These are phyloP conservation scores for Lophura nycthemera DNA, from an alignment of 2,113 vertebrate species.

Conservation along the genomic window DNA sequence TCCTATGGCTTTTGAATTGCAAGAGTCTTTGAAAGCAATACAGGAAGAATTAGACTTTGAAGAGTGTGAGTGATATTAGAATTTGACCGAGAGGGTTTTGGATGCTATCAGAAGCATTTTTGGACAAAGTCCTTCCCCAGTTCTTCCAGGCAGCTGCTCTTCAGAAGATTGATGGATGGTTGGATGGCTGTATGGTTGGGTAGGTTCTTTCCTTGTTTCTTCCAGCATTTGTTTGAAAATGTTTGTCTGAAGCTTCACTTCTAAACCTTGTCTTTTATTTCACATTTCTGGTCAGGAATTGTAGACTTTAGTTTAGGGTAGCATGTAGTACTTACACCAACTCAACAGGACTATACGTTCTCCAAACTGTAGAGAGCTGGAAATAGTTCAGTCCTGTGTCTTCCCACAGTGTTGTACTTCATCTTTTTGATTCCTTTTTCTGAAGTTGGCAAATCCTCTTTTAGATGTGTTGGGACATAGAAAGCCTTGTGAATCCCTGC, in stretches of 20 bases:
- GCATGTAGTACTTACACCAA: neutral
- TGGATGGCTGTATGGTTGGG: neutral
- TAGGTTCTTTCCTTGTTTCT: neutral
- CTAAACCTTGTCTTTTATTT: neutral
- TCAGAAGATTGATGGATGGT: neutral
- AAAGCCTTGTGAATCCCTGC: neutral
- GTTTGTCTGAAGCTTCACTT: neutral
- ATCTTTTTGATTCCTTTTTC: accelerated
- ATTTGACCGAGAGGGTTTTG: neutral
- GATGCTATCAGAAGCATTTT: neutral
- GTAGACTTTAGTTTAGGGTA: neutral
- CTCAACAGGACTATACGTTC: neutral
- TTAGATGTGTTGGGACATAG: neutral
- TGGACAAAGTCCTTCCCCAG: neutral
- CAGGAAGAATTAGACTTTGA: neutral
- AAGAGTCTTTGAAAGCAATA: neutral
- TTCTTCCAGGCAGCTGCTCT: neutral
- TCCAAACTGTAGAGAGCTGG: neutral
- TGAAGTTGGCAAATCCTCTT: neutral
- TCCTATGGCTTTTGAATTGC: neutral
- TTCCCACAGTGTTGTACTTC: accelerated
- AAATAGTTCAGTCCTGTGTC: neutral
- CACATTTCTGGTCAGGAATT: neutral
- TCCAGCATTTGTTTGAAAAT: neutral
- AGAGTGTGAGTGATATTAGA: neutral